phyloP scores from a whole-genome alignment of 1,140 invertebrate genomes.

The Pygmarrhopalites habei region DNA sequence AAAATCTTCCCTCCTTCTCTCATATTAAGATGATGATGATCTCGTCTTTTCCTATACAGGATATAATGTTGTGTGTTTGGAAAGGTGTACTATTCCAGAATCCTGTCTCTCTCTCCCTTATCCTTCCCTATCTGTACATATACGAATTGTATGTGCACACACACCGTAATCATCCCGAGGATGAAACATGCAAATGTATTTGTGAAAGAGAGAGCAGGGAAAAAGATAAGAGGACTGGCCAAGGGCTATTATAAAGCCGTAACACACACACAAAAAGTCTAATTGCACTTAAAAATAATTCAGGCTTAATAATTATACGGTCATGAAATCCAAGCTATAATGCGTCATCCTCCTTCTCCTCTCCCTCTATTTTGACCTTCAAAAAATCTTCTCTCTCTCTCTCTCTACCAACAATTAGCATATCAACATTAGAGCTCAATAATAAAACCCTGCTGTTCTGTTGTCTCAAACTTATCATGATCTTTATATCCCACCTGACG shows the following conservation, averaged over 20 bases:
- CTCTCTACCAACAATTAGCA: constrained; percentile 34
- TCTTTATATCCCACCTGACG: constrained; percentile 26
- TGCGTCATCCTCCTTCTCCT: constrained; percentile 18
- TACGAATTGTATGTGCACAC: not conserved
- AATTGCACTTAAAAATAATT: constrained; percentile 34
- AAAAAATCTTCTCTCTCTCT: constrained; percentile 19
- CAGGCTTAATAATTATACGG: constrained; percentile 30
- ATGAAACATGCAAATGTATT: not conserved
- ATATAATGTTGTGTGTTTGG: too few relatives aligned
- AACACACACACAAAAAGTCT: constrained; percentile 29
- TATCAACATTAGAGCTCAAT: constrained; percentile 35
- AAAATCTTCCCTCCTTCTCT: too few relatives aligned
- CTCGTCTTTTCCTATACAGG: too few relatives aligned
- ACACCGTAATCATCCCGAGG: too few relatives aligned
- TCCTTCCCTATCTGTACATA: not conserved
- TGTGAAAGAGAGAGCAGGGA: not conserved
- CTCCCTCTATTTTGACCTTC: constrained; percentile 24
- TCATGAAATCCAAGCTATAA: constrained; percentile 25
- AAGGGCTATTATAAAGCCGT: constrained; percentile 28
- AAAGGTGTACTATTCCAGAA: too few relatives aligned
- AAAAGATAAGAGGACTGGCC: constrained; percentile 8
- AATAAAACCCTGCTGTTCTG: constrained; percentile 31
- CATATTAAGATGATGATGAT: too few relatives aligned
- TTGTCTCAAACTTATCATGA: constrained; percentile 20
- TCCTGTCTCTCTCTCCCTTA: too few relatives aligned